Base-by-base conservation (phyloP, 2,113 vertebrate species). In the Mus spicilegus region DNA sequence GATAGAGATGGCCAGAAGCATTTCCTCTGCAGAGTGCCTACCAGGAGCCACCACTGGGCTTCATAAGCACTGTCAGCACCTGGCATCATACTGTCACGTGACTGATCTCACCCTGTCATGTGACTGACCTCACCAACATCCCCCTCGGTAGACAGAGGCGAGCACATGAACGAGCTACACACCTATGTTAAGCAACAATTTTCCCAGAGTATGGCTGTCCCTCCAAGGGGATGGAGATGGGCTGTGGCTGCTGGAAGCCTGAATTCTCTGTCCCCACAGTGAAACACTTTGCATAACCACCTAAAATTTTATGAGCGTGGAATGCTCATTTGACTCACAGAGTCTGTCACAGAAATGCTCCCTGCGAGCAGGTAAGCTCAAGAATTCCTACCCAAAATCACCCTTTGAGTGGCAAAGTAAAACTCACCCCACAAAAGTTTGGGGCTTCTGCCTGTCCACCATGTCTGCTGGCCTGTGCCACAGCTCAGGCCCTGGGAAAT, bases 41-140 rank as follows among this genome's bases (percentile, higher is more conserved):
- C 8, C 6, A 69, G 39, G 0, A 92, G 7, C 2, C 1, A 42
- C 98, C 98, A 91, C 85, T 95, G 96, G 30, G 33, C 24, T 33
- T 69, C 46, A 69, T 28, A 14, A 70, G 49, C 85, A 70, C 46
- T n/a, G 49, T 54, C 5, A 12, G 85, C 65, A n/a, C 28, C 46
- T 70, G 46, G 65, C 46, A 36, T 17, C 42, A 3, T 54, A 28
- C 42, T 42, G 42, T 46, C 16, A 69, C 49, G 61, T 67, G 39
- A 42, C 65, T 65, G 63, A 28, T 4, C 63, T 26, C 24, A 22
- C 58, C 58, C 65, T 65, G 39, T 42, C 7, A 65, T 8, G 61
- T 63, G 61, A 63, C 63, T 36, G 17, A 69, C 36, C 65, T 51
- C 63, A 14, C 26, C 12, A 0, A 69, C 33, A 12, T 36, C 42